These are phyloP conservation scores for Orussus abietinus DNA, from an alignment of 1,140 invertebrate species.

Conservation along the genomic window DNA sequence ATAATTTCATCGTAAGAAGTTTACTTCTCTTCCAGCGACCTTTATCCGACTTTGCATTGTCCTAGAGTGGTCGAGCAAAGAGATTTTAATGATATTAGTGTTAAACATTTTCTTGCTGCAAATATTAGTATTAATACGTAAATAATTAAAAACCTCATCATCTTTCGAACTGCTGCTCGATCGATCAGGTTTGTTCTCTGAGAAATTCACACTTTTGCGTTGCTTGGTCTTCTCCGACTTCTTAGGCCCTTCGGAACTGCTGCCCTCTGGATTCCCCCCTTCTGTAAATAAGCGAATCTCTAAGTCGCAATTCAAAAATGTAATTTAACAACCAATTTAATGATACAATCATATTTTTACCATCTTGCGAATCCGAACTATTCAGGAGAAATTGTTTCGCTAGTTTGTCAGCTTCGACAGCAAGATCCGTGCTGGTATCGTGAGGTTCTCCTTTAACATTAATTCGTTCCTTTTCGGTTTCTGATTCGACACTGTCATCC, in stretches of 20 bases:
- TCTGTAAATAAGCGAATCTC: no score
- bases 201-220: no score
- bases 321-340: neutral
- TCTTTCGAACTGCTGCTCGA: no score
- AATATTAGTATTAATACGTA: no score
- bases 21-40: constrained; percentile 37
- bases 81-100: no score
- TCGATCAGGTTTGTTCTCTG: no score
- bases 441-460: neutral
- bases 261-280: no score
- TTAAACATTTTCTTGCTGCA: no score
- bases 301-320: constrained; percentile 1
- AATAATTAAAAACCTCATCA: no score
- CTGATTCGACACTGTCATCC: constrained; percentile 10
- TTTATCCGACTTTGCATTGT: constrained; percentile 23
- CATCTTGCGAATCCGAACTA: constrained; percentile 33
- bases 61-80: constrained; percentile 3
- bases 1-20: constrained; percentile 35
- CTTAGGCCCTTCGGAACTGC: no score
- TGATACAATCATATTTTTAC: constrained; percentile 22
- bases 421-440: constrained; percentile 15
- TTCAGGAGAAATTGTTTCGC: constrained; percentile 31
- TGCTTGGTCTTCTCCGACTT: no score
- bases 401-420: constrained; percentile 27
- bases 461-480: constrained; percentile 10